Percentiles rank a stretch among this genome's conserved stretches.
Conservation (phyloP, 92 coral and sea anemone genomes). For the Desmophyllum pertusum region DNA sequence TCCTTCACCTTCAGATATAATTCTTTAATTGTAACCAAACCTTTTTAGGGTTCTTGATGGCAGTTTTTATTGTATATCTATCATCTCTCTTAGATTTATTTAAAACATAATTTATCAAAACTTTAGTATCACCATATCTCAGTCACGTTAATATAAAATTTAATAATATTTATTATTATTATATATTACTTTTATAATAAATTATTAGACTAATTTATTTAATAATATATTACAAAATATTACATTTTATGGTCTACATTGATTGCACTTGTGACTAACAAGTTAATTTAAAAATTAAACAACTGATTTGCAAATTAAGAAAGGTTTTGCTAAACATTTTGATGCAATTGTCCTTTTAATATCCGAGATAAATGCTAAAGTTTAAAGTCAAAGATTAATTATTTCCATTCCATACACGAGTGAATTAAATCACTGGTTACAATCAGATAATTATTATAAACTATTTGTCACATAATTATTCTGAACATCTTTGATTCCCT, state of each 20-base stretch:
- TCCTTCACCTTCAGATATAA: background rate
- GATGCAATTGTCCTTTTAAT: background rate
- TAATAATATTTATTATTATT: too few species aligned
- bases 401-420: background rate
- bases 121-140: background rate
- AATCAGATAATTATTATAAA: too few species aligned
- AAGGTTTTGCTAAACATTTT: background rate
- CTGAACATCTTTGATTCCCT: background rate
- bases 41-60: background rate
- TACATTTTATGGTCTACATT: background rate
- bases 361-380: background rate
- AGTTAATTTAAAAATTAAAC: background rate
- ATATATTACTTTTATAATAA: too few species aligned
- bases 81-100: background rate
- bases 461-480: background rate
- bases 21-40: too few species aligned
- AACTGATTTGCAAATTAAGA: background rate
- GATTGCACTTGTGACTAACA: background rate
- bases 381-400: background rate
- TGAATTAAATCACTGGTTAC: background rate
- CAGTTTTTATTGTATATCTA: background rate
- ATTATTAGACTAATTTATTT: too few species aligned
- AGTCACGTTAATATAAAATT: too few species aligned
- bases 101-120: background rate
- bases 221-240: background rate